Base-by-base conservation (phyloP, 2,888 invertebrate genomes). In the Drosophila cognata region DNA sequence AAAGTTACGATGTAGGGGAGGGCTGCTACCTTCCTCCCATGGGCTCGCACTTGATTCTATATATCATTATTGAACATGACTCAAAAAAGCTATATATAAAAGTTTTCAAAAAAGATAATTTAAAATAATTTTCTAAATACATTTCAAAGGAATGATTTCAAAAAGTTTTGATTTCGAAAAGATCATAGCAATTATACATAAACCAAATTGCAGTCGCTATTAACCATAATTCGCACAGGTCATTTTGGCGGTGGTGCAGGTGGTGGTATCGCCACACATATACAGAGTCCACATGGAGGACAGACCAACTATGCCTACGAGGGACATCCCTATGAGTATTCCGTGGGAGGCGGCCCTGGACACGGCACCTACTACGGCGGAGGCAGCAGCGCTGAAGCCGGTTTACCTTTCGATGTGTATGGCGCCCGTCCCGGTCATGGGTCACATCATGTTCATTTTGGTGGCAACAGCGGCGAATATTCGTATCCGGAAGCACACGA, bases 341-440 rank as follows among this genome's bases (percentile, higher is more conserved):
- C 77, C 0, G 56, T 50, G 3, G 61, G 71, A 3, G 60, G 64
- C 6, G 70, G 74, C 41, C 56, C 59, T 4, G 94, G 93, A 6
- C 94, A 93, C 21, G 84, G 80, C 21, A 80, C 77, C 46, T 91
- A 90, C 68, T 88, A 86, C 18, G 83, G 82, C 29, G 74, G 82
- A 21, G 72, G 85, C 41, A 81, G 77, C 31, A 87, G 86, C 50
- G 82, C 71, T 4, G 92, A 90, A 53, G 31, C 83, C 8, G 86
- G 81, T 11, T 79, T 92, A 57, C 92, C 92, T 5, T 91, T 92
- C 52, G 93, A 92, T 76, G 81, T 93, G 0, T 92, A 92, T 61
- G 91, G 88, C 53, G n/a, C 71, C 16, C 81, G 86, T 10, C 84
- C 85, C 1, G 74, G 74, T 2, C 77, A 82, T 21, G 81, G 74